These are phyloP conservation scores for Penaeus indicus DNA, from an alignment of 1,140 invertebrate genomes.

Conservation along the genomic window DNA sequence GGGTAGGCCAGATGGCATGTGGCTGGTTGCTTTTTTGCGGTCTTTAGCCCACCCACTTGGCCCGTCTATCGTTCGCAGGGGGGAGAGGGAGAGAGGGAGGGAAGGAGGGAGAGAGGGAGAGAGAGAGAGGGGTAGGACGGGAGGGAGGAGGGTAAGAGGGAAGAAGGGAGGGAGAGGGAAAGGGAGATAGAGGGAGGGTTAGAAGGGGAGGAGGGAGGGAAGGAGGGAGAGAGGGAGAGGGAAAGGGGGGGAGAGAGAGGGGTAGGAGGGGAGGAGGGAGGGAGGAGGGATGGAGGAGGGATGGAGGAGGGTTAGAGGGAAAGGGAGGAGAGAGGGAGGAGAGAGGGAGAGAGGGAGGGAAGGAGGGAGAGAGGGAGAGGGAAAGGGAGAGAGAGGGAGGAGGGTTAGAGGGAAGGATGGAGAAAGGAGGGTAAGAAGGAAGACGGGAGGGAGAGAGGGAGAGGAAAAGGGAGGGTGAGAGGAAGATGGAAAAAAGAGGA, in stretches of 20 bases:
- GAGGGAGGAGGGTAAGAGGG: neutral
- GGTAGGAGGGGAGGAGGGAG: neutral
- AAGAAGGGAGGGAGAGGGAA: neutral
- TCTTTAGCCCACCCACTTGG: no score
- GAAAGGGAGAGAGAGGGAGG: neutral
- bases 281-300: neutral
- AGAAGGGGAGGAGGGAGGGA: neutral
- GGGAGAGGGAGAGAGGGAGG: no score
- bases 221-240: neutral
- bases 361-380: neutral
- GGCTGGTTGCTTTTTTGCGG: no score
- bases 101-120: no score
- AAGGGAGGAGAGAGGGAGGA: neutral
- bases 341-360: neutral
- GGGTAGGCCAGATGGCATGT: no score
- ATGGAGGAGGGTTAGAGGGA: neutral
- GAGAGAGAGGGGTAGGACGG: neutral
- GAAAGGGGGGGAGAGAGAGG: neutral
- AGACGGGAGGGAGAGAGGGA: neutral
- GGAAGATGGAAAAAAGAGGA: neutral
- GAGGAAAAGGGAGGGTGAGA: neutral
- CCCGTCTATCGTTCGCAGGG: no score
- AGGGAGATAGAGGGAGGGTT: neutral
- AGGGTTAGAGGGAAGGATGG: neutral
- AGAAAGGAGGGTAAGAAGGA: neutral